Conservation (phyloP, 2,113 vertebrate genomes). For the Rutilus rutilus region DNA sequence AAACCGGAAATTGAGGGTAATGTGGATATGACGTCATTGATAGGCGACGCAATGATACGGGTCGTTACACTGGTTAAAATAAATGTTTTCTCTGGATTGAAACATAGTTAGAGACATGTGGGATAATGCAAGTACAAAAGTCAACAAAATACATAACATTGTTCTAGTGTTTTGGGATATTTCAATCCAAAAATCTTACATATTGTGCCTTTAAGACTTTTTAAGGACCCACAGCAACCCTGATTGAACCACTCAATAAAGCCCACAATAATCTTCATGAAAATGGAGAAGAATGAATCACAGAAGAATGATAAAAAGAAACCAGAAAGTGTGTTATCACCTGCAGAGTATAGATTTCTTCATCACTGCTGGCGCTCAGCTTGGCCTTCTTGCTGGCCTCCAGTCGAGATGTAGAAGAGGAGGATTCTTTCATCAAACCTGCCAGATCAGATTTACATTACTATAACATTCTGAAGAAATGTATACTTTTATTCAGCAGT, state of each 20-base stretch:
- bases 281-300: background rate
- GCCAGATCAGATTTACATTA: background rate
- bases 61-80: no score
- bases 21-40: no score
- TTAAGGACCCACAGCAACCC: no score
- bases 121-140: no score
- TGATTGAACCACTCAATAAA: background rate
- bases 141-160: no score
- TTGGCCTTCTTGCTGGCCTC: conserved; percentile 60
- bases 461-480: background rate
- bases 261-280: background rate
- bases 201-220: no score
- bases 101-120: no score
- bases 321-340: conserved; percentile 32
- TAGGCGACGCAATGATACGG: no score
- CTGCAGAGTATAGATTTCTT: conserved; percentile 63
- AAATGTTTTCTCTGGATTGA: no score
- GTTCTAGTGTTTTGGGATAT: no score
- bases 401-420: conserved; percentile 5
- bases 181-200: no score
- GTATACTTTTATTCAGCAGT: background rate
- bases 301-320: background rate
- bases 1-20: no score
- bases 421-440: conserved; percentile 53
- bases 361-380: conserved; percentile 50